Evolutionary conservation across 2,888 invertebrate genomes (phyloP), one percentile per base, ranked within the genome.

Genomic region (Leptinotarsa haldemani): DNA sequence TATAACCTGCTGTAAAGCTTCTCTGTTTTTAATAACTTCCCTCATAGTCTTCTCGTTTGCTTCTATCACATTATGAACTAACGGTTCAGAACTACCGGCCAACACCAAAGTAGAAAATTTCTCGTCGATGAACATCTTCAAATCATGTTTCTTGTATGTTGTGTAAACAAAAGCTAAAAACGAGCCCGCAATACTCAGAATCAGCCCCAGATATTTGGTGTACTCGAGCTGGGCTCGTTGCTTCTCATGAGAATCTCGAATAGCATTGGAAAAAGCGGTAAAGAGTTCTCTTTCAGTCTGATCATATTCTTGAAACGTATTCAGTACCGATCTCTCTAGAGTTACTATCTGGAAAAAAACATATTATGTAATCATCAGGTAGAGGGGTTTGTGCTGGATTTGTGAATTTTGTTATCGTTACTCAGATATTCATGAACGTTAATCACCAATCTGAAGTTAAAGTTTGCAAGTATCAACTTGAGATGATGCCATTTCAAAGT

Each of bases 231-330:
- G 93, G 0, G 94, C 92, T 52, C 95, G 87, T 85, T 96, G 96
- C 71, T 94, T 90, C 85, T 96, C 96, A 83, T 96, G 95, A 20
- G 94, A 94, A 78, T 94, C 91, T 78, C 95, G 91, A 0, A 96
- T 92, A 0, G 94, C 93, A 22, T 92, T 92, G 0, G 94, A 93
- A 84, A 95, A 90, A 0, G 91, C 89, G 0, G 92, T 90, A 84
- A 95, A 95, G 15, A 91, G 86, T 69, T 94, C 94, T 4, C 95
- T 87, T 86, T 96, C 96, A n/a, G 90, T 90, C 64, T 92, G 89
- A 84, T 96, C 96, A 0, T 91, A 90, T 2, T 90, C 88, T 15
- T 90, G 88, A 82, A 95, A 93, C 16, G 91, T 87, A 0, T 90
- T 87, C 0, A 90, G 87, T 1, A 94, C 87, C 0, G 90, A 88